A percentile compares a stretch with the other conserved stretches of the same genome.
These are phyloP conservation scores for Metacarcinus magister DNA, from an alignment of 2,888 invertebrate genomes.

Conservation along the genomic window DNA sequence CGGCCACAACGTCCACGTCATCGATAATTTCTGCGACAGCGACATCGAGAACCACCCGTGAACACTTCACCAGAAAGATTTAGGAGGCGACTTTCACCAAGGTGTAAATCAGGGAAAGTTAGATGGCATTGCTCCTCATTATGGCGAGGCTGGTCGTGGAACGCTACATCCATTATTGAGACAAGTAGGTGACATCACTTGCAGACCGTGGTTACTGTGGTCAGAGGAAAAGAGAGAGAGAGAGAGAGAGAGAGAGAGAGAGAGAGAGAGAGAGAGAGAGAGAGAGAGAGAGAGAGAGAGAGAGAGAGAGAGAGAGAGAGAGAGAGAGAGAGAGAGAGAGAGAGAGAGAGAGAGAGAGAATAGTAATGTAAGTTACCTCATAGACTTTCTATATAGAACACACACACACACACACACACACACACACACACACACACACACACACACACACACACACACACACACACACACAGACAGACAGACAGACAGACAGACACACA, in stretches of 20 bases:
- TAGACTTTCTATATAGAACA: no score
- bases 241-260: background rate
- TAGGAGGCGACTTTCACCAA: background rate
- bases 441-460: background rate
- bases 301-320: no score
- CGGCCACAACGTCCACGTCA: background rate
- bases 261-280: constrained; percentile 10
- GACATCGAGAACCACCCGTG: background rate
- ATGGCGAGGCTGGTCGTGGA: background rate
- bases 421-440: no score
- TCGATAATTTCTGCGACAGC: background rate
- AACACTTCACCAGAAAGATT: background rate
- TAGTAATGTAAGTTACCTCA: background rate
- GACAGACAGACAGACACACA: background rate
- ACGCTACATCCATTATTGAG: constrained; percentile 33
- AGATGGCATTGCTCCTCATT: constrained; percentile 18
- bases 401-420: no score
- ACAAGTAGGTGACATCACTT: background rate
- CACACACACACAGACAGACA: background rate
- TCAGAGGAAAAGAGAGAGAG: background rate
- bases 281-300: background rate
- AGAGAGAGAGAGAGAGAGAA: background rate
- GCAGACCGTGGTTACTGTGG: background rate
- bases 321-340: no score
- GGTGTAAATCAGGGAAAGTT: background rate